These are phyloP conservation scores for Stenotaenia linearis DNA, from an alignment of 2,888 invertebrate species.

Conservation along the genomic window DNA sequence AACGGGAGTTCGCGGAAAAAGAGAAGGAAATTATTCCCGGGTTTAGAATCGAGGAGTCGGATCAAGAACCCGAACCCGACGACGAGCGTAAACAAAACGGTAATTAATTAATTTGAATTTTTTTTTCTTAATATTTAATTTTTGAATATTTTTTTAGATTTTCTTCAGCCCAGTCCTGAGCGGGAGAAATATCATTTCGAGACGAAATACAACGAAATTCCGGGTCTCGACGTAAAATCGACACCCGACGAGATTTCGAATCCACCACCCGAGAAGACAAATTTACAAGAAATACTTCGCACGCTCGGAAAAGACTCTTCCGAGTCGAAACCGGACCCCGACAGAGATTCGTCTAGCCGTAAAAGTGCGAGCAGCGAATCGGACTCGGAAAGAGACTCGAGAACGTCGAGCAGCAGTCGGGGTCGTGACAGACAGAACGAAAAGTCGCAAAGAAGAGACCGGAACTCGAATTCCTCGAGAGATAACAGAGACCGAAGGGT, in stretches of 20 bases:
- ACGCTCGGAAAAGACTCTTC: not conserved
- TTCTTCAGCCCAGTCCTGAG: slow-evolving; percentile 29
- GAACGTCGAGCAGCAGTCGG: not conserved
- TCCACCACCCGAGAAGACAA: not conserved
- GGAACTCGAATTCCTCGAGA: not conserved
- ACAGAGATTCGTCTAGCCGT: not conserved
- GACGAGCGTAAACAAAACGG: not conserved
- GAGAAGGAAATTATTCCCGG: slow-evolving; percentile 38
- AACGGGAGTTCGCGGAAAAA: slow-evolving; percentile 37
- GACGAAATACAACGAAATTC: slow-evolving; percentile 35
- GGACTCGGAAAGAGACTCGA: slow-evolving; percentile 24
- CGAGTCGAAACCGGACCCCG: not conserved
- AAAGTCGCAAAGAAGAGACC: not conserved
- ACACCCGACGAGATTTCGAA: not conserved
- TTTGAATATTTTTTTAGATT: not conserved
- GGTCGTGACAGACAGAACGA: no score
- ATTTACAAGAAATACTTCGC: not conserved
- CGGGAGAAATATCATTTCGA: slow-evolving; percentile 36
- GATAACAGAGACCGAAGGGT: not conserved
- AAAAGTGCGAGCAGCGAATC: not conserved
- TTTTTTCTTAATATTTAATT: not conserved
- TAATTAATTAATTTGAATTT: not conserved
- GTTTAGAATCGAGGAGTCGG: not conserved
- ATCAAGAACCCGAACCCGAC: not conserved
- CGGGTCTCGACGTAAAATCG: slow-evolving; percentile 30